These are phyloP conservation scores for Falcaria lacertinaria DNA, from an alignment of 2,888 invertebrate species.

Conservation along the genomic window DNA sequence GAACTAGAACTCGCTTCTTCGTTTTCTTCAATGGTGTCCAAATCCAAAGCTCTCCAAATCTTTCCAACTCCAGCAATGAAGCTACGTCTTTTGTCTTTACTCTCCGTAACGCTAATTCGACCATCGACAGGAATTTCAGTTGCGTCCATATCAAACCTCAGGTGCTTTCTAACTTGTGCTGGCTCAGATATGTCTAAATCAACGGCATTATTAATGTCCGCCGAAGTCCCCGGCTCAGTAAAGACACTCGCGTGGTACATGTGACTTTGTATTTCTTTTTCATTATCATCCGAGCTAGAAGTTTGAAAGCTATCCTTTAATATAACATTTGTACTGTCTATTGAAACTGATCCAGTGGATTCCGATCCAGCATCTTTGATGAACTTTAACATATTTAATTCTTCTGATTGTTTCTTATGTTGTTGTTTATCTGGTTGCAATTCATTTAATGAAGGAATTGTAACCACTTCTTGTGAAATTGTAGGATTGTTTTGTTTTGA, in stretches of 20 bases:
- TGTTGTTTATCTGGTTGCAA: not conserved
- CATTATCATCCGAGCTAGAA: slow-evolving; percentile 14
- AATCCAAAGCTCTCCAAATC: slow-evolving; percentile 12
- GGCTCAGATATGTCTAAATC: slow-evolving; percentile 8
- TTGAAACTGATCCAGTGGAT: slow-evolving; percentile 14
- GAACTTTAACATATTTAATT: slow-evolving; percentile 47
- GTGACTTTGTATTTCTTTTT: slow-evolving; percentile 37
- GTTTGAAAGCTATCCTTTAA: slow-evolving; percentile 5
- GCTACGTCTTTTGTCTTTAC: slow-evolving; percentile 10
- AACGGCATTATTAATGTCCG: slow-evolving; percentile 7
- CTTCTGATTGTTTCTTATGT: slow-evolving; percentile 21
- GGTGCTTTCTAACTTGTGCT: slow-evolving; percentile 25
- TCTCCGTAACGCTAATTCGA: slow-evolving; percentile 8
- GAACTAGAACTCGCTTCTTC: slow-evolving; percentile 22
- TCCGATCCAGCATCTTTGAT: slow-evolving; percentile 30
- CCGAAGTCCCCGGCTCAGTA: not conserved
- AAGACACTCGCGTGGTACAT: slow-evolving; percentile 16
- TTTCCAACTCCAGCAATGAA: slow-evolving; percentile 11
- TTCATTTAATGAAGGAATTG: not conserved
- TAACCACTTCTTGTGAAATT: slow-evolving; percentile 7
- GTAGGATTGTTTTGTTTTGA: slow-evolving; percentile 12
- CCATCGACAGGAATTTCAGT: slow-evolving; percentile 30
- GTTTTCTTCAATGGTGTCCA: slow-evolving; percentile 19
- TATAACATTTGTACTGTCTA: slow-evolving; percentile 2
- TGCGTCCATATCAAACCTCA: slow-evolving; percentile 51